Percentiles rank a stretch among this genome's conserved stretches.
phyloP scores from a whole-genome alignment of 2,113 vertebrate species.

The Pygoscelis antarcticus region DNA sequence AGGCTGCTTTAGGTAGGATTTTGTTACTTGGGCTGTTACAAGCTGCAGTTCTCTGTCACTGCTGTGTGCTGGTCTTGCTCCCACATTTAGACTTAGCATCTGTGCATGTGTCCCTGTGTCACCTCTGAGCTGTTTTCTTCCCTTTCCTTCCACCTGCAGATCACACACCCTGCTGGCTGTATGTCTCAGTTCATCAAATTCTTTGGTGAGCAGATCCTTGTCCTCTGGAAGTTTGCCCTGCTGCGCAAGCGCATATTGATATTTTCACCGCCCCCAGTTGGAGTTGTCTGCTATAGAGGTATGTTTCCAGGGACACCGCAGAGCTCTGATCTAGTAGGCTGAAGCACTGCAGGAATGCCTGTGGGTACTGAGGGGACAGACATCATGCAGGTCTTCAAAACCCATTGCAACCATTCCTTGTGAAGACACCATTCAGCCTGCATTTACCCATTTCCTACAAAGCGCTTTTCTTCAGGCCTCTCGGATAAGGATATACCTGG shows the following conservation, averaged over 20 bases:
- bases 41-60: background rate
- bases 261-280: conserved; percentile 95
- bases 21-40: background rate
- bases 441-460: background rate
- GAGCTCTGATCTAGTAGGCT: background rate
- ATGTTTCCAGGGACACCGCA: conserved; percentile 48
- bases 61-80: conserved; percentile 26
- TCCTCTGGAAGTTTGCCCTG: conserved; percentile 96
- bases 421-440: background rate
- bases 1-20: conserved; percentile 5
- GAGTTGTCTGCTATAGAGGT: conserved; percentile 98
- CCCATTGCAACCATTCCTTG: background rate
- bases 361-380: background rate
- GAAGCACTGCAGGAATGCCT: background rate
- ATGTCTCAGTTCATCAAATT: conserved; percentile 99
- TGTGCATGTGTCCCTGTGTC: background rate
- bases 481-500: background rate
- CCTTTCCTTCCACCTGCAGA: conserved; percentile 76
- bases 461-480: background rate
- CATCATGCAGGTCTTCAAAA: background rate
- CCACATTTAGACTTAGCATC: conserved; percentile 39
- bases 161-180: conserved; percentile 97
- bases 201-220: conserved; percentile 96
- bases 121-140: conserved; percentile 14
- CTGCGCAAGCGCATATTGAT: conserved; percentile 95